phyloP scores from a whole-genome alignment of 2,888 invertebrate species.

The Agrochola lota region DNA sequence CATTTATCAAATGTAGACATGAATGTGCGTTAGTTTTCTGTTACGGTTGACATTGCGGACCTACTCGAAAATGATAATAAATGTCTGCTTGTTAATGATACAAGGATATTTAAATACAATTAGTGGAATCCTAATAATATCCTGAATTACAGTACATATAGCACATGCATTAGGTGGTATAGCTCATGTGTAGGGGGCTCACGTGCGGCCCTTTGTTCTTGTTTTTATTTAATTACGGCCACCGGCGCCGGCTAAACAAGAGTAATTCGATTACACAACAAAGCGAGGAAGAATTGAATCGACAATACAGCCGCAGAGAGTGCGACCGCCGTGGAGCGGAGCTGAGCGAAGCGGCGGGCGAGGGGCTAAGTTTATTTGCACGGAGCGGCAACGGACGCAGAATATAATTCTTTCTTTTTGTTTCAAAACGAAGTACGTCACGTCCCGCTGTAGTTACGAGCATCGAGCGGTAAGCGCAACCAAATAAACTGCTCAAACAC shows the following conservation, averaged over 20 bases:
- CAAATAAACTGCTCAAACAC: slow-evolving; percentile 38
- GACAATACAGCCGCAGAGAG: slow-evolving; percentile 45
- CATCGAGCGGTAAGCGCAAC: slow-evolving; percentile 13
- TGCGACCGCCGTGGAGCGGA: background rate
- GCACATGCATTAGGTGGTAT: slow-evolving; percentile 11
- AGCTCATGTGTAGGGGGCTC: slow-evolving; percentile 34
- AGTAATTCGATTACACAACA: slow-evolving; percentile 70
- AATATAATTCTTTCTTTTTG: slow-evolving; percentile 28
- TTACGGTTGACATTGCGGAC: background rate
- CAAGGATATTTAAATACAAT: background rate
- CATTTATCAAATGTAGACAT: background rate
- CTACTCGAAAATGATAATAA: background rate
- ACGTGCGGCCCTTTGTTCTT: slow-evolving; percentile 60
- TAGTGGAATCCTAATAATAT: background rate
- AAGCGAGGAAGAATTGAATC: slow-evolving; percentile 66
- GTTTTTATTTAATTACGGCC: slow-evolving; percentile 71
- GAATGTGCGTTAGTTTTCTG: background rate
- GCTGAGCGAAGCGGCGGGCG: background rate
- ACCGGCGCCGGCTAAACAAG: slow-evolving; percentile 60
- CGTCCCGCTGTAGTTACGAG: background rate
- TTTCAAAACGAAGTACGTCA: slow-evolving; percentile 6
- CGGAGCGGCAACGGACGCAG: background rate
- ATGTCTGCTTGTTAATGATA: background rate
- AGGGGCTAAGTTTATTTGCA: slow-evolving; percentile 22
- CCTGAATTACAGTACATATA: background rate